Base-by-base conservation (phyloP, 2,888 invertebrate genomes). In the Stenurella melanura region DNA sequence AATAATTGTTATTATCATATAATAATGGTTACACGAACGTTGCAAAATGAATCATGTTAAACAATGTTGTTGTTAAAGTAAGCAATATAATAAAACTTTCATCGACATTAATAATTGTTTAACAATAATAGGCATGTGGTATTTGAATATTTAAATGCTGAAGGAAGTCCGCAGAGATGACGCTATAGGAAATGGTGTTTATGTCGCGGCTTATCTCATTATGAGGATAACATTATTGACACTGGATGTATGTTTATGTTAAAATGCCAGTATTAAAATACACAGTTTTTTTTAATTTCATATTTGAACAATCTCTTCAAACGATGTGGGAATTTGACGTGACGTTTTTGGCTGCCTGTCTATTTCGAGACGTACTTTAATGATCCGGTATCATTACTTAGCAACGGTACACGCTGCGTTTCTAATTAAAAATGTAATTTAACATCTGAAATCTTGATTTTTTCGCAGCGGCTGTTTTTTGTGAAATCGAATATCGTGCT, bases 131-230 rank as follows among this genome's bases (percentile, higher is more conserved):
- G 34, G 19, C 67, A 34, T 71, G 21, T 17, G 30, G 66, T 57
- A 75, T 54, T 19, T 21, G 66, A 67, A 54, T 66, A 50, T 38
- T 54, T 72, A 61, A 60, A 18, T 34, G 57, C 21, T 12, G 54
- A 61, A 72, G 76, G 72, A 76, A 72, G 72, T 76, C 76, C 76
- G 72, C 72, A 19, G 56, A 68, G 61, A 38, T 76, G 72, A 76
- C 72, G 71, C 61, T 72, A 73, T 58, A 73, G 75, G 71, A 75
- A 75, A 67, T 71, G 38, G 61, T 67, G 61, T 67, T 72, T 76
- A 38, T 72, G 42, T 61, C 34, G 3, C 3, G 34, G 6, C 75
- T 75, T 72, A 75, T 75, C 76, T 72, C 58, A 50, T 50, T 21
- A 34, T 54, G 72, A 72, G 21, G 72, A 73, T 76, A 73, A 68